Base-by-base conservation (phyloP, 2,888 invertebrate species). In the Hydropsyche betteni region DNA sequence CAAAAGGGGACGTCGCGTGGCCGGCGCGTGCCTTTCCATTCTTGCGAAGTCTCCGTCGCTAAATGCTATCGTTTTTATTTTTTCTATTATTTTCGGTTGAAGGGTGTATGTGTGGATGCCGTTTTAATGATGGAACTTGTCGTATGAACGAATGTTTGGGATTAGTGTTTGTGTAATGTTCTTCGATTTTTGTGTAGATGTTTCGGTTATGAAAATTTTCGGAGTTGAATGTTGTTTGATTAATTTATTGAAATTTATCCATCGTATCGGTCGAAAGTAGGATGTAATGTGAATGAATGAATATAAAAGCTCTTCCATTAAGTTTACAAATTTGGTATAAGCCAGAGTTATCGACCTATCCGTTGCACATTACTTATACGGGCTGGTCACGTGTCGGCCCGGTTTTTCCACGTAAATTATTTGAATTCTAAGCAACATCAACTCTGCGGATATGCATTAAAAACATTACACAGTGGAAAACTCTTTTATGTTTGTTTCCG, bases 301-400 rank as follows among this genome's bases (percentile, higher is more conserved):
- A 33, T 71, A 71, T 55, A 71, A 71, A 53, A 71, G 52, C 50
- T 50, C 16, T 69, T 69, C 69, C 52, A 71, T 52, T 71, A 38
- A 55, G 38, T 16, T 10, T 71, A 53, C 53, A 71, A 53, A 52
- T 71, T 51, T 38, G 7, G 53, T 58, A 69, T 75, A 75, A 75
- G 61, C 61, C 51, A 71, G 71, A 75, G 64, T 75, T 64, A 75
- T 75, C 61, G 75, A 64, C 71, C 71, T 68, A 75, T 75, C 68
- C 75, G 75, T 50, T 68, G 74, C 53, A 53, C 68, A 74, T 74
- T 68, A 74, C 74, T 69, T 64, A 74, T 16, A 33, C 24, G 68
- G 68, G 61, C 50, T 50, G 69, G 69, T 69, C 75, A 61, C 75
- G 70, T 75, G 75, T 34, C 61, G 61, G 61, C 50, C 64, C 70